These are phyloP conservation scores for Astyanax mexicanus DNA, from an alignment of 2,797 vertebrate genomes.

Conservation along the genomic window DNA sequence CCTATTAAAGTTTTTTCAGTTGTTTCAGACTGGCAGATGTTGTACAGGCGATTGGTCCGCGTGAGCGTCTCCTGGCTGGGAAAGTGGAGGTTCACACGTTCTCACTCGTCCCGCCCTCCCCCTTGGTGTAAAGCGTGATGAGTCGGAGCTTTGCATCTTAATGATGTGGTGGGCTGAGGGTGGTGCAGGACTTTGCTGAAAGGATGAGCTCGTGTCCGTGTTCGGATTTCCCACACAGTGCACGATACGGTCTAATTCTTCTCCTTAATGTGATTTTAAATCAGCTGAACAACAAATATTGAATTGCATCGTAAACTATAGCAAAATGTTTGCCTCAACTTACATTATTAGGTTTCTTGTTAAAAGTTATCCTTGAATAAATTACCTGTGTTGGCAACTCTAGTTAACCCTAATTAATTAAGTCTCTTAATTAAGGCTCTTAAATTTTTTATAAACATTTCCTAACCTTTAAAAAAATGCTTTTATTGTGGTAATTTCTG, in stretches of 20 bases:
- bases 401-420: too few relatives aligned
- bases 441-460: too few relatives aligned
- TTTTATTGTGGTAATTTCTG: too few relatives aligned
- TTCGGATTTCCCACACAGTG: neutral
- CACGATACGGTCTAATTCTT: neutral
- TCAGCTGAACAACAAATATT: too few relatives aligned
- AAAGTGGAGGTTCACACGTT: constrained; percentile 50
- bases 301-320: too few relatives aligned
- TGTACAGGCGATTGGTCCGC: constrained; percentile 36
- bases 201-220: neutral
- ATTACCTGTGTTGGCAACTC: too few relatives aligned
- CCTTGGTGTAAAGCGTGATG: constrained; percentile 58
- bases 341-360: too few relatives aligned
- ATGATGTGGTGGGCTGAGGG: constrained; percentile 37
- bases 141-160: constrained; percentile 67
- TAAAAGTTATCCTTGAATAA: too few relatives aligned
- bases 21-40: constrained; percentile 38
- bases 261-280: neutral
- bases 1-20: too few relatives aligned
- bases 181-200: neutral
- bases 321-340: too few relatives aligned
- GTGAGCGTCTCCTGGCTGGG: constrained; percentile 39
- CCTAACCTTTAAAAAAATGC: too few relatives aligned
- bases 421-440: too few relatives aligned
- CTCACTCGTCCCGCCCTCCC: constrained; percentile 54